phyloP scores from a whole-genome alignment of 2,888 invertebrate species.

The Agelastica alni region DNA sequence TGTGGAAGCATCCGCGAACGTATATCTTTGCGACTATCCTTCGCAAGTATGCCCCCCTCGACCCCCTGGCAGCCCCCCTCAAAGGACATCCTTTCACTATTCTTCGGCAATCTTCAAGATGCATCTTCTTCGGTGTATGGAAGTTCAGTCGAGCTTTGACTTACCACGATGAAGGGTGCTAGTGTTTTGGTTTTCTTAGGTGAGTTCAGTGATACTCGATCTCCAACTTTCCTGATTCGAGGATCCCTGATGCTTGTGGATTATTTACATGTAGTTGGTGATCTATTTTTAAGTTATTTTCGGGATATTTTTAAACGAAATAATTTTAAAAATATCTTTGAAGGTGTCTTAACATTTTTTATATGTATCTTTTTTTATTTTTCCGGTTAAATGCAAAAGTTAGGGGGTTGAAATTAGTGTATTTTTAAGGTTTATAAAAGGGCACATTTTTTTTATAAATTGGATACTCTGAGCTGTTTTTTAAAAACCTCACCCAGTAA shows the following conservation, averaged over 20 bases:
- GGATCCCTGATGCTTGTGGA: constrained; percentile 10
- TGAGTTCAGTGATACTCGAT: constrained; percentile 44
- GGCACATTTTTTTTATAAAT: too few species aligned
- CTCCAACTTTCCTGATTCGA: neutral
- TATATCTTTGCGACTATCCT: constrained; percentile 26
- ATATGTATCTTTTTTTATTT: too few species aligned
- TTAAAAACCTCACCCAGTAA: too few species aligned
- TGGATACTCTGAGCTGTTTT: too few species aligned
- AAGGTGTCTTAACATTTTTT: too few species aligned
- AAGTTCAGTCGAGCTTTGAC: constrained; percentile 51
- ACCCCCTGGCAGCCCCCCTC: constrained; percentile 17
- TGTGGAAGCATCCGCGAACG: constrained; percentile 26
- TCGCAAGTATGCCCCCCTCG: constrained; percentile 17
- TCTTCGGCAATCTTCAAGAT: constrained; percentile 46
- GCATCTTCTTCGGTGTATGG: constrained; percentile 32
- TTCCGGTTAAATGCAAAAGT: too few species aligned
- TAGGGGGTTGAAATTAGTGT: too few species aligned
- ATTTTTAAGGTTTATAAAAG: too few species aligned
- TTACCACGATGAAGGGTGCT: constrained; percentile 54
- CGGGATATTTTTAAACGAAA: neutral
- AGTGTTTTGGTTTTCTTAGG: constrained; percentile 53
- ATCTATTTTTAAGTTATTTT: neutral
- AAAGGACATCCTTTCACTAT: constrained; percentile 47
- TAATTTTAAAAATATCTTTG: too few species aligned
- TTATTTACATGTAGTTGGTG: constrained; percentile 1